Percentiles rank a stretch among this genome's conserved stretches.
phyloP scores from a whole-genome alignment of 2,113 vertebrate species.

The Chaetorhynchus papuensis region DNA sequence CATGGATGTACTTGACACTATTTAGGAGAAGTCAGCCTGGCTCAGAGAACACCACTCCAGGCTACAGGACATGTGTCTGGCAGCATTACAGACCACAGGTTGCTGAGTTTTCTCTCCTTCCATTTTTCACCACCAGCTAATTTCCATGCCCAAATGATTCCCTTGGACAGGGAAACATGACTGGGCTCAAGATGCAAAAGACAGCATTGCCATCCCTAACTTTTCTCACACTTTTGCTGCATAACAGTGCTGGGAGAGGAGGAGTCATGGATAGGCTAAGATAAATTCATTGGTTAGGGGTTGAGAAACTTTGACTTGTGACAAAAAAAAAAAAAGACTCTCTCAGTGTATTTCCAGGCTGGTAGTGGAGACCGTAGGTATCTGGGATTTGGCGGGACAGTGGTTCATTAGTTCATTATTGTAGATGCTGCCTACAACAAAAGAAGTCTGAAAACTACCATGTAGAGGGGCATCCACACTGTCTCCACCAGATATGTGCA shows the following conservation, averaged over 20 bases:
- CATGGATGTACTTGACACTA: background rate
- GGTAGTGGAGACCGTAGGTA: background rate
- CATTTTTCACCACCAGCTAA: background rate
- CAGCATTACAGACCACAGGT: rapidly evolving
- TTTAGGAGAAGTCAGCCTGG: background rate
- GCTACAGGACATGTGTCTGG: rapidly evolving
- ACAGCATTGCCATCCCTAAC: background rate
- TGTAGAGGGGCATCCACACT: background rate
- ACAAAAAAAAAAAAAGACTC: background rate
- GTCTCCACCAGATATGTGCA: background rate
- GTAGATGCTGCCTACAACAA: background rate
- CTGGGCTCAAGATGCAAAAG: background rate
- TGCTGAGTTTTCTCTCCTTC: background rate
- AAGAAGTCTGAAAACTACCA: background rate
- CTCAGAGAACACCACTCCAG: rapidly evolving
- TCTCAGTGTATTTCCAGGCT: background rate
- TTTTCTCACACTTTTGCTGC: background rate
- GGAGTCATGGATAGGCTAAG: background rate
- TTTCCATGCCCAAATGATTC: background rate
- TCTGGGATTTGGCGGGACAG: background rate
- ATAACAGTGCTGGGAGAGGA: background rate
- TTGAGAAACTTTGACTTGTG: background rate
- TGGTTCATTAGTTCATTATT: background rate
- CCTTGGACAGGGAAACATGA: background rate
- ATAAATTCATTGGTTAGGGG: background rate